Evolutionary conservation across 2,797 vertebrate species (phyloP), one percentile per base, ranked within the genome.

Genomic region (Loris lydekkerianus): DNA sequence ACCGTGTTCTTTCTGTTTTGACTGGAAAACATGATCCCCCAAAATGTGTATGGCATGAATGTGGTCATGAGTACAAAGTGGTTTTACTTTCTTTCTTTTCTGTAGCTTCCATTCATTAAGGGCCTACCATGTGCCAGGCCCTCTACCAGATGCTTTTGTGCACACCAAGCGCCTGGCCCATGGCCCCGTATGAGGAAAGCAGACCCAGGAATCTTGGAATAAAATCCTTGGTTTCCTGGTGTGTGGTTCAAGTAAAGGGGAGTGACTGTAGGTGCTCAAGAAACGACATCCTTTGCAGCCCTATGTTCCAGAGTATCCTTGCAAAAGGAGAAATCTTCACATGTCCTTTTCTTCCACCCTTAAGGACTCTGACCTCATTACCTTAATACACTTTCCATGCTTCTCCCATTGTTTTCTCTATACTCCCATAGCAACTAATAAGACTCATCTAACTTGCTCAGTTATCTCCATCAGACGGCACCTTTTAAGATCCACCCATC

Each of bases 1-100:
- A 29, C 7, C 25, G 13, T 20, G 21, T 65, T 82, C 82, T 91
- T 88, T 85, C 37, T 10, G 21, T 37, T 86, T 78, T 78, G 69
- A 70, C 56, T 80, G 18, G 63, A 65, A 89, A 86, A 58, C 14
- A 3, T 9, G 58, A 63, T 60, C 43, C 8, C 82, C 10, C 31
- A 20, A 69, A 94, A 72, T 63, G 56, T n/a, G 72, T 18, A 10
- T 4, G 37, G 23, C 37, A 40, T 86, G 56, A 85, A 27, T 29
- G 10, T 20, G 17, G 34, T 89, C 10, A 70, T 34, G 6, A 70
- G 27, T 21, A 63, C 29, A 60, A 89, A 67, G 37, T n/a, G 25
- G 10, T n/a, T 85, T 83, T 63, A 73, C 37, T 85, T 87, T 49
- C 61, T 86, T 81, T 76, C 58, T 80, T 94, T 82, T 34, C 63